phyloP scores from a whole-genome alignment of 2,113 vertebrate species.

The Dicerorhinus sumatrensis region DNA sequence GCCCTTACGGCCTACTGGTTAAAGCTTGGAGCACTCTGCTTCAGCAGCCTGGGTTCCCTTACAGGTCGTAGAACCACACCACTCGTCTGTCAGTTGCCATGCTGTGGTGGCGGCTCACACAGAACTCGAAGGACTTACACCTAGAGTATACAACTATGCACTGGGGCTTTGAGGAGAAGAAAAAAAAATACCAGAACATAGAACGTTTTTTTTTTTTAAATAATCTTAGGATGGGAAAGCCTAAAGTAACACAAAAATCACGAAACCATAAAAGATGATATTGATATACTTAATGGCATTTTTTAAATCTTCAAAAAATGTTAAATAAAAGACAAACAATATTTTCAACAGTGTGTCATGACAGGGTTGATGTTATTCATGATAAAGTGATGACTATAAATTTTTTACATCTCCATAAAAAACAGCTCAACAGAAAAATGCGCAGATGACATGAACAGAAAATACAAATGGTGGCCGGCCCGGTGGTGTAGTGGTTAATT shows the following conservation, averaged over 20 bases:
- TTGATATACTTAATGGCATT: background rate
- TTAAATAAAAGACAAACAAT: background rate
- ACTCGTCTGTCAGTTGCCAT: too few species aligned
- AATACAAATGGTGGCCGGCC: background rate
- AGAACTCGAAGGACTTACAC: too few species aligned
- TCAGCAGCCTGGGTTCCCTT: too few species aligned
- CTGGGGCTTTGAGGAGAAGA: too few species aligned
- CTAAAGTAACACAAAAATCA: background rate
- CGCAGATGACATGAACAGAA: background rate
- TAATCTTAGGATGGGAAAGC: background rate
- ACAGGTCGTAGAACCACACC: too few species aligned
- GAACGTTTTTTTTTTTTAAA: background rate
- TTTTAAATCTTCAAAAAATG: background rate
- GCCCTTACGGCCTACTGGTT: too few species aligned
- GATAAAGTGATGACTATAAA: background rate
- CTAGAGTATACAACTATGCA: too few species aligned
- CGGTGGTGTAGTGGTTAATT: too few species aligned
- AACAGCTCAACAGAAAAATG: background rate
- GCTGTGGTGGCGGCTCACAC: too few species aligned
- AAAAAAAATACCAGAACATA: background rate
- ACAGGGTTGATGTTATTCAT: background rate
- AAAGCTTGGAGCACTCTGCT: too few species aligned
- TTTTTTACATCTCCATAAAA: background rate
- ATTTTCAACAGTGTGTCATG: slow-evolving; percentile 19
- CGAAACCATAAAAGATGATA: background rate